A percentile compares a stretch with the other conserved stretches of the same genome.
phyloP scores from a whole-genome alignment of 2,888 invertebrate genomes.

The Venusia cambrica region DNA sequence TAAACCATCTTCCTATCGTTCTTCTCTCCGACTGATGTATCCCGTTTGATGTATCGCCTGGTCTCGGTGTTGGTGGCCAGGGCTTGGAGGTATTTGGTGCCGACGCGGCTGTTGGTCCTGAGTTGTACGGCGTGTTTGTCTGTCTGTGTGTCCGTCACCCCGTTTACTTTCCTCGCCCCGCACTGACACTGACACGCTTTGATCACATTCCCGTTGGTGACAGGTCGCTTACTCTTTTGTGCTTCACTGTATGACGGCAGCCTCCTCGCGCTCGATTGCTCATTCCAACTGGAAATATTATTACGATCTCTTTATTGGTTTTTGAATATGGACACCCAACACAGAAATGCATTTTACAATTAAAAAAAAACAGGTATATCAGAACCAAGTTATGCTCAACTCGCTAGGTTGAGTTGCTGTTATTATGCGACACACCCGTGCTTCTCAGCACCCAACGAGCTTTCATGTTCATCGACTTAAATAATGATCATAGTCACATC shows the following conservation, averaged over 20 bases:
- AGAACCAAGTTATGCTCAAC: no score
- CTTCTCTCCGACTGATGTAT: constrained; percentile 64
- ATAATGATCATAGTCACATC: no score
- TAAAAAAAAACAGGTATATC: no score
- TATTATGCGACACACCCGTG: no score
- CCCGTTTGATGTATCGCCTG: constrained; percentile 61
- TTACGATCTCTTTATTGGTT: no score
- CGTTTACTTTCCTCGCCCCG: constrained; percentile 66
- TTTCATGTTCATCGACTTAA: no score
- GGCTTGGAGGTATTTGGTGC: constrained; percentile 73
- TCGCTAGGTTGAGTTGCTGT: no score
- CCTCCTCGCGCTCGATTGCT: constrained; percentile 75
- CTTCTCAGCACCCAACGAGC: no score
- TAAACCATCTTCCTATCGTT: constrained; percentile 54
- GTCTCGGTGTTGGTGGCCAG: constrained; percentile 58
- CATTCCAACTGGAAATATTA: constrained; percentile 80
- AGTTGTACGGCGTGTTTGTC: constrained; percentile 60
- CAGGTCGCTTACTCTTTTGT: constrained; percentile 76
- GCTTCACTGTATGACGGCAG: constrained; percentile 77
- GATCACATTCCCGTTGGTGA: constrained; percentile 64
- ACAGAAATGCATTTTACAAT: no score
- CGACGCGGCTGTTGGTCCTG: constrained; percentile 70
- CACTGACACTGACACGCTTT: constrained; percentile 73
- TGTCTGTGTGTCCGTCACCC: no score
- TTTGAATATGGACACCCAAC: no score